Conservation (phyloP, 1,140 invertebrate species). For the Nasonia giraulti region DNA sequence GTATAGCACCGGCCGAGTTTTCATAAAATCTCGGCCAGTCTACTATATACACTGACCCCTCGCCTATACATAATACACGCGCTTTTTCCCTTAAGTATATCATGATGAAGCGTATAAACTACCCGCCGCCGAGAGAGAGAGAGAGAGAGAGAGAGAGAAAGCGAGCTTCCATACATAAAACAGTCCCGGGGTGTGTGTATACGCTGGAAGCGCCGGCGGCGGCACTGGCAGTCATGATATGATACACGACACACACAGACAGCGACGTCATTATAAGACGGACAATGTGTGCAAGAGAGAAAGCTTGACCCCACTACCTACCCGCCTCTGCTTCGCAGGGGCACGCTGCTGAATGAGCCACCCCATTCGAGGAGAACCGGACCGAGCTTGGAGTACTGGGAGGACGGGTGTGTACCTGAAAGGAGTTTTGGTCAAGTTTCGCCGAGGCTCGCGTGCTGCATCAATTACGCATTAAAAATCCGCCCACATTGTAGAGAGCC, state of each 20-base stretch:
- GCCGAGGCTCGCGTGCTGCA: background rate
- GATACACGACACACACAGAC: slow-evolving; percentile 53
- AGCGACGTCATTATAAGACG: slow-evolving; percentile 59
- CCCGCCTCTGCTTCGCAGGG: background rate
- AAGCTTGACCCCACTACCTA: slow-evolving; percentile 3
- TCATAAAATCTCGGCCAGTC: slow-evolving; percentile 43
- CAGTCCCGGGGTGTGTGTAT: background rate
- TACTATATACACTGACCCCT: slow-evolving; percentile 20
- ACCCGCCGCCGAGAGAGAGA: slow-evolving; percentile 12
- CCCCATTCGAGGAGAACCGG: background rate
- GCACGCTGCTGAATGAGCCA: background rate
- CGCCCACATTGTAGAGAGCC: background rate
- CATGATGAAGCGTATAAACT: slow-evolving; percentile 61
- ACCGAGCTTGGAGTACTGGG: background rate
- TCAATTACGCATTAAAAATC: slow-evolving; percentile 41
- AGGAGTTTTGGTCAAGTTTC: slow-evolving; percentile 24
- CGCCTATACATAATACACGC: slow-evolving; percentile 19
- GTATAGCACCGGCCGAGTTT: slow-evolving; percentile 26
- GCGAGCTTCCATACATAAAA: slow-evolving; percentile 32
- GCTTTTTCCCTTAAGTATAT: slow-evolving; percentile 51
- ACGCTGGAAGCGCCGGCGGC: slow-evolving; percentile 53
- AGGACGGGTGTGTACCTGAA: slow-evolving; percentile 14
- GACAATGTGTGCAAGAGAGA: slow-evolving; percentile 32
- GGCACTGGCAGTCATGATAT: slow-evolving; percentile 55
- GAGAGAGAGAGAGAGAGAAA: background rate